phyloP scores from a whole-genome alignment of 2,113 vertebrate species.

The Ceyx cyanopectus region DNA sequence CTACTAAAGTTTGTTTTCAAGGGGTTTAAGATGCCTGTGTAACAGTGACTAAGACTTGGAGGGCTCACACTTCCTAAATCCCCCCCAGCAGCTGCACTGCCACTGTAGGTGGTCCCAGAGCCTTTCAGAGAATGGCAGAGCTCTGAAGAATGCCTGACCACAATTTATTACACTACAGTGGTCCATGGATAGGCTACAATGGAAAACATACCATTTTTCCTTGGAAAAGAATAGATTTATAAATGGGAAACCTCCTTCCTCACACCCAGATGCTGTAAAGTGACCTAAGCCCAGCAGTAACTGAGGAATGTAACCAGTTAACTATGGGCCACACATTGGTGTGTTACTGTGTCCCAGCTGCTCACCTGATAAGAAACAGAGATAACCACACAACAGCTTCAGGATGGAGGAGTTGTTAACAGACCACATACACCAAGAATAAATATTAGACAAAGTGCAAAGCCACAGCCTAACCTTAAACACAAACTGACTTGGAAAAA shows the following conservation, averaged over 20 bases:
- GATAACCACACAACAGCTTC: not conserved
- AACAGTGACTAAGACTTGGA: not conserved
- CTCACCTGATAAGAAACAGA: not conserved
- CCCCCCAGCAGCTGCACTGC: conserved; percentile 36
- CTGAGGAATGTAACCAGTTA: not conserved
- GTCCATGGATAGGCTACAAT: not conserved
- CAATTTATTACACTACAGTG: not conserved
- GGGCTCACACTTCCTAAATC: conserved; percentile 11
- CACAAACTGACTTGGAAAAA: not conserved
- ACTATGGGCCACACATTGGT: rapidly evolving
- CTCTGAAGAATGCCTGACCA: not conserved
- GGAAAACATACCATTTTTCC: not conserved
- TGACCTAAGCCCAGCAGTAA: not conserved
- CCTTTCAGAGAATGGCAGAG: not conserved
- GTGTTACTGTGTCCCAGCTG: not conserved
- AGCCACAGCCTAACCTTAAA: not conserved
- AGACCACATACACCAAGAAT: not conserved
- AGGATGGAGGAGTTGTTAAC: not conserved
- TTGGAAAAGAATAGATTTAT: conserved; percentile 1
- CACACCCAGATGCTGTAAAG: not conserved
- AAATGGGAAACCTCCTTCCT: not conserved
- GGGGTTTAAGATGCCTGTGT: not conserved
- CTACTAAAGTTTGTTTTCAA: conserved; percentile 3
- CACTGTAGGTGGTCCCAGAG: conserved; percentile 78
- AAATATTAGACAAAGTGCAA: not conserved